phyloP scores from a whole-genome alignment of 1,140 invertebrate genomes.

The Drosophila sucinea region DNA sequence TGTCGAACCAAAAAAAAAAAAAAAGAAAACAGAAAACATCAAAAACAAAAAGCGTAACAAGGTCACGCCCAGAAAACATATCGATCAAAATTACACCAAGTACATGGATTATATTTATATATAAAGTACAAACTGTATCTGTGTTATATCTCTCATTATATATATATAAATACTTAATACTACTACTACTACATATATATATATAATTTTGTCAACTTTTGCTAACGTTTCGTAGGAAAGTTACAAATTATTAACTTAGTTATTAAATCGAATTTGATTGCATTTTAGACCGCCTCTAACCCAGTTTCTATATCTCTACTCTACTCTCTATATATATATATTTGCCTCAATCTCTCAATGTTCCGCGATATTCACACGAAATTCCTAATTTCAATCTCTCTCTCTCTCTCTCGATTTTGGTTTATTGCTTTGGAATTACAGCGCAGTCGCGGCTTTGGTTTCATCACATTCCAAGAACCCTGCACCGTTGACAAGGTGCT shows the following conservation, averaged over 20 bases:
- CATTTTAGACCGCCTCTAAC: constrained; percentile 67
- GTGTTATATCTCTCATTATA: constrained; percentile 40
- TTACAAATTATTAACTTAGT: constrained; percentile 73
- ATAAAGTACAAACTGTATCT: constrained; percentile 56
- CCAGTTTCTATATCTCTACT: constrained; percentile 15
- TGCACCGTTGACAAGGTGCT: constrained; percentile 95
- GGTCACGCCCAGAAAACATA: constrained; percentile 29
- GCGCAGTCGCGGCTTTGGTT: constrained; percentile 96
- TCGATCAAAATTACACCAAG: constrained; percentile 25
- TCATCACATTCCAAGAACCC: constrained; percentile 96
- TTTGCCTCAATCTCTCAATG: not conserved
- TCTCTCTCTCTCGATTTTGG: constrained; percentile 26
- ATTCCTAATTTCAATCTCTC: constrained; percentile 21
- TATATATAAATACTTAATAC: constrained; percentile 40
- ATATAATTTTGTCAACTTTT: constrained; percentile 77
- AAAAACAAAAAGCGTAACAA: constrained; percentile 41
- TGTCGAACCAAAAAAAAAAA: constrained; percentile 14
- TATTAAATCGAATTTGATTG: constrained; percentile 60
- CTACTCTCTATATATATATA: not conserved
- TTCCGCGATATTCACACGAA: constrained; percentile 8
- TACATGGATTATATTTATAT: constrained; percentile 38
- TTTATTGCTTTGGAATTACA: constrained; percentile 84
- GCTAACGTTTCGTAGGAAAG: constrained; percentile 77
- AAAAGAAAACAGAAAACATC: constrained; percentile 30
- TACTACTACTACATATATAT: constrained; percentile 41